These are phyloP conservation scores for Hylomyscus alleni DNA, from an alignment of 2,797 vertebrate genomes.

Conservation along the genomic window DNA sequence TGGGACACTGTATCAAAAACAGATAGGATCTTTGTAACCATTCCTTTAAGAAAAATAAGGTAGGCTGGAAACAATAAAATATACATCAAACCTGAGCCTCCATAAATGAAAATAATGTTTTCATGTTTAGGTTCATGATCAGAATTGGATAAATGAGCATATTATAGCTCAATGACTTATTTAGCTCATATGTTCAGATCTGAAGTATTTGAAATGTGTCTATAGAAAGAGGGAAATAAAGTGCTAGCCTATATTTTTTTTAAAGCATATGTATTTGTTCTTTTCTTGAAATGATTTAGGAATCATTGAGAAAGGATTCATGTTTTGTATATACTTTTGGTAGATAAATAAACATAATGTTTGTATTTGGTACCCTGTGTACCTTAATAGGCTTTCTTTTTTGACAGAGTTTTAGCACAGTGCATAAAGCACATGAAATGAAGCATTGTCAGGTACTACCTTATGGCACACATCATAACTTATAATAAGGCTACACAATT, in stretches of 20 bases:
- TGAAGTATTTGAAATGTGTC: conserved; percentile 26
- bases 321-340: conserved; percentile 39
- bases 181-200: conserved; percentile 4
- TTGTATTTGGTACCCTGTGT: neutral
- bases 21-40: neutral
- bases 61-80: neutral
- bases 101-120: neutral
- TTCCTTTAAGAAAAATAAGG: conserved; percentile 26
- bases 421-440: neutral
- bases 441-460: neutral
- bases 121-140: neutral
- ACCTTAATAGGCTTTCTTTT: conserved; percentile 61
- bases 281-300: conserved; percentile 61
- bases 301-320: neutral
- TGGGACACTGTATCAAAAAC: neutral
- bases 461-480: neutral
- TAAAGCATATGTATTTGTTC: neutral
- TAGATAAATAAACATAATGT: conserved; percentile 55
- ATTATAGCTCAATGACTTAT: neutral
- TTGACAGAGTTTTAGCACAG: conserved; percentile 23
- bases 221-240: neutral
- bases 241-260: neutral
- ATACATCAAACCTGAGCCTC: neutral
- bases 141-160: neutral
- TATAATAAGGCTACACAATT: neutral